Base-by-base conservation (phyloP, 2,113 vertebrate genomes). In the Epinephelus cyanopodus region DNA sequence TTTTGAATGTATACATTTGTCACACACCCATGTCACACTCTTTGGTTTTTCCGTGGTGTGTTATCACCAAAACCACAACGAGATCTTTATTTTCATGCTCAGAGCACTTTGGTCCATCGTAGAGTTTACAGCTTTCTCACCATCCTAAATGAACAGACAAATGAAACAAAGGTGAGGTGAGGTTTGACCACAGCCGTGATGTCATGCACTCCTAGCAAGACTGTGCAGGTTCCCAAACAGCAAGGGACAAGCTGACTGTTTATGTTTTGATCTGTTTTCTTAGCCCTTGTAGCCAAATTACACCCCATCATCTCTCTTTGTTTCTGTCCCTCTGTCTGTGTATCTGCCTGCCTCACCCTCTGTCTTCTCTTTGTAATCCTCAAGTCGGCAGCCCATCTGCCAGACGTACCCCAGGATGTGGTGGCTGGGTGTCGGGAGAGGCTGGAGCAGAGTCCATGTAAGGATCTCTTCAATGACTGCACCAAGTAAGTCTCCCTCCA, bases 381-480 rank as follows among this genome's bases (percentile, higher is more conserved):
- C 29, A 58, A 95, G 94, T 95, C 92, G 18, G 95, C 93, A 68
- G 94, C 93, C 77, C 95, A 93, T 90, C 93, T 98, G 86, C 96
- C 96, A 74, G 95, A 96, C 93, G 94, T 98, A 91, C 95, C 96
- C 87, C 92, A 93, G 79, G 93, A 92, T 66, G 90, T 95, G 45
- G 93, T 97, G 27, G 91, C 73, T 37, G 93, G 93, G 72, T 98
- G 97, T 90, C 94, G 93, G 87, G 91, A 95, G 89, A 95, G 85
- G 80, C 93, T 98, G 91, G 94, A 96, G 82, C 93, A 96, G 90
- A 95, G 85, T 79, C 96, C 96, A 42, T 96, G 94, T 90, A 97
- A 96, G 86, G 97, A 97, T 57, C 92, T 96, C 88, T 98, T 98
- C 80, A 92, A 96, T 80, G 96, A 96, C 66, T 98, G 97, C 88